A percentile compares a stretch with the other conserved stretches of the same genome.
phyloP scores from a whole-genome alignment of 2,888 invertebrate species.

The Drosophila mayaguana region DNA sequence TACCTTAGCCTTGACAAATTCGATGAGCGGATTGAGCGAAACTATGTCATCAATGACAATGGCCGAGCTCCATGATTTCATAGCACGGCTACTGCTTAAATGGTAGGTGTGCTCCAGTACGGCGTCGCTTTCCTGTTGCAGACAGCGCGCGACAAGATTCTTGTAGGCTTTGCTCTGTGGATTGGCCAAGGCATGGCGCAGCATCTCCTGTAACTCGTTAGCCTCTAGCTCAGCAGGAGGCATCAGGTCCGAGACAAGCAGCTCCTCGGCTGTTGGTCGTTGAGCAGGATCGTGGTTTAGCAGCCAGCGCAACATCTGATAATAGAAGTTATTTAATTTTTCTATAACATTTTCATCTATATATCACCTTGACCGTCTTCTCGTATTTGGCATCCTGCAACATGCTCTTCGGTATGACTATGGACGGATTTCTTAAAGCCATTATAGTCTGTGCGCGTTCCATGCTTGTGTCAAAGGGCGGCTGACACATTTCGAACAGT shows the following conservation, averaged over 20 bases:
- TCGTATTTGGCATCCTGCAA: conserved; percentile 80
- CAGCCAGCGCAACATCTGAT: conserved; percentile 88
- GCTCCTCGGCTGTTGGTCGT: conserved; percentile 94
- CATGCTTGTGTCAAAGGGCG: conserved; percentile 93
- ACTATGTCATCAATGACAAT: conserved; percentile 83
- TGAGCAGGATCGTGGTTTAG: conserved; percentile 93
- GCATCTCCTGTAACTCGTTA: conserved; percentile 92
- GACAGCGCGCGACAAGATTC: conserved; percentile 87
- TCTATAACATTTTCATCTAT: accelerated
- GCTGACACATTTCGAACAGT: conserved; percentile 97
- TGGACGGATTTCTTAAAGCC: conserved; percentile 89
- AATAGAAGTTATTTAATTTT: too few relatives aligned
- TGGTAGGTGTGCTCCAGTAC: conserved; percentile 92
- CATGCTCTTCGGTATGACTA: conserved; percentile 90
- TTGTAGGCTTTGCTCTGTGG: conserved; percentile 92
- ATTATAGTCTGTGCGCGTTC: conserved; percentile 93
- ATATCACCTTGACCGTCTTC: conserved; percentile 86
- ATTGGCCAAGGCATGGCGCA: conserved; percentile 92
- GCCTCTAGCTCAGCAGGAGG: conserved; percentile 95
- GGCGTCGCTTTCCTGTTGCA: conserved; percentile 84
- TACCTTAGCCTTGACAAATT: conserved; percentile 85
- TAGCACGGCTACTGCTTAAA: conserved; percentile 85
- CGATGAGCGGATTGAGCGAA: conserved; percentile 84
- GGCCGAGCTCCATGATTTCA: conserved; percentile 82
- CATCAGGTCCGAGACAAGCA: conserved; percentile 92